phyloP scores from a whole-genome alignment of 2,113 vertebrate genomes.

The Jaculus jaculus region DNA sequence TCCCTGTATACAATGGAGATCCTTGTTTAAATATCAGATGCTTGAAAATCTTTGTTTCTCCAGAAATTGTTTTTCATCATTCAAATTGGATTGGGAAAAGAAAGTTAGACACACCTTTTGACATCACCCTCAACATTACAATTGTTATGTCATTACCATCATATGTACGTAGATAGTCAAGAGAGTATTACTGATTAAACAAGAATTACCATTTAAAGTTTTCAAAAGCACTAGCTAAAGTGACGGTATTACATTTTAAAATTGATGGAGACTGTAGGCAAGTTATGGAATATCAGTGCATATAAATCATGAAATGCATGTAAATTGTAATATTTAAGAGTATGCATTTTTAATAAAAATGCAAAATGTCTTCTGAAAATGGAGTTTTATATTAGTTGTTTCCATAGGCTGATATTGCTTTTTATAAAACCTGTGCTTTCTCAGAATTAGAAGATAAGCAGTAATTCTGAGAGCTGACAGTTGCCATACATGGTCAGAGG shows the following conservation, averaged over 20 bases:
- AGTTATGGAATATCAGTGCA: constrained; percentile 18
- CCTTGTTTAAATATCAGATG: constrained; percentile 29
- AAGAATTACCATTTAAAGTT: constrained; percentile 54
- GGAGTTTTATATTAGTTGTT: constrained; percentile 73
- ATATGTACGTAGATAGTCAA: neutral
- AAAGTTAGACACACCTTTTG: constrained; percentile 24
- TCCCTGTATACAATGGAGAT: neutral
- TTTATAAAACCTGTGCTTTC: constrained; percentile 75
- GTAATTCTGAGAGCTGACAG: constrained; percentile 18
- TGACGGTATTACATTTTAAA: neutral
- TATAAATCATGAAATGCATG: constrained; percentile 69
- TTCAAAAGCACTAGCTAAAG: neutral
- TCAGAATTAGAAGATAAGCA: constrained; percentile 72
- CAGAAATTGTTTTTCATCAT: constrained; percentile 31
- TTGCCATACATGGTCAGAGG: constrained; percentile 75
- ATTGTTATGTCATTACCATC: neutral
- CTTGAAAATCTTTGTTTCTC: constrained; percentile 27
- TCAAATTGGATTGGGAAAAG: neutral
- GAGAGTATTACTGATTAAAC: constrained; percentile 58
- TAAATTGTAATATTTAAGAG: constrained; percentile 78
- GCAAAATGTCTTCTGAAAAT: constrained; percentile 73
- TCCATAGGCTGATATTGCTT: constrained; percentile 69
- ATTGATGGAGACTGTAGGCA: constrained; percentile 52
- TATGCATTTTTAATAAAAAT: constrained; percentile 72
- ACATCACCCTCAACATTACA: neutral